Percentiles rank a stretch among this genome's conserved stretches.
These are phyloP conservation scores for Allolobophora icterica DNA, from an alignment of 2,888 invertebrate genomes.

Conservation along the genomic window DNA sequence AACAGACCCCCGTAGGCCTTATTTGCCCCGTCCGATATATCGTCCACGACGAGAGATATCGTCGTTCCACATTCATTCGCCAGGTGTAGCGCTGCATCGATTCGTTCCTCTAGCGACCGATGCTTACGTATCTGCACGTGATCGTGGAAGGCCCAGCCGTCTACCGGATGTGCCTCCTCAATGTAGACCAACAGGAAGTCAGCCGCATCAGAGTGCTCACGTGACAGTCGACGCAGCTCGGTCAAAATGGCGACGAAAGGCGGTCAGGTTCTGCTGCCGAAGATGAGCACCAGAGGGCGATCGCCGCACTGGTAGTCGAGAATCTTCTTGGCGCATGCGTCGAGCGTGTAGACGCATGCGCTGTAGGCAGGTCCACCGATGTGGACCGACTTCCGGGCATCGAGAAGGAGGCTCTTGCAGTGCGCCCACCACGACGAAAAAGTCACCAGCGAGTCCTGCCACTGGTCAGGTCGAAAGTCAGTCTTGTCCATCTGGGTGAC, in stretches of 20 bases:
- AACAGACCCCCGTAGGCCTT: conserved; percentile 52
- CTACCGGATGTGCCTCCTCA: conserved; percentile 57
- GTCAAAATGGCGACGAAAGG: conserved; percentile 56
- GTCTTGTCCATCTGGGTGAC: conserved; percentile 42
- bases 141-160: conserved; percentile 58
- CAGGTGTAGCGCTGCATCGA: conserved; percentile 52
- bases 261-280: conserved; percentile 61
- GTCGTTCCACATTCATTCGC: not conserved
- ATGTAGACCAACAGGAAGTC: conserved; percentile 59
- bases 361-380: conserved; percentile 35
- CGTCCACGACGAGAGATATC: conserved; percentile 51
- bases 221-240: conserved; percentile 51
- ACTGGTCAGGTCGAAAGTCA: conserved; percentile 33
- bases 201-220: conserved; percentile 50
- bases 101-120: conserved; percentile 49
- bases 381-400: conserved; percentile 35
- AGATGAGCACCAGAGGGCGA: conserved; percentile 57
- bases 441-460: conserved; percentile 40
- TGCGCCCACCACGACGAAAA: conserved; percentile 31
- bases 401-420: conserved; percentile 31
- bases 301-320: conserved; percentile 41
- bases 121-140: conserved; percentile 50
- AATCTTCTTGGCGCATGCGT: conserved; percentile 38
- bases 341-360: conserved; percentile 35
- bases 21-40: conserved; percentile 53